Conservation (phyloP, 2,888 invertebrate genomes). For the Yponomeuta cagnagella region DNA sequence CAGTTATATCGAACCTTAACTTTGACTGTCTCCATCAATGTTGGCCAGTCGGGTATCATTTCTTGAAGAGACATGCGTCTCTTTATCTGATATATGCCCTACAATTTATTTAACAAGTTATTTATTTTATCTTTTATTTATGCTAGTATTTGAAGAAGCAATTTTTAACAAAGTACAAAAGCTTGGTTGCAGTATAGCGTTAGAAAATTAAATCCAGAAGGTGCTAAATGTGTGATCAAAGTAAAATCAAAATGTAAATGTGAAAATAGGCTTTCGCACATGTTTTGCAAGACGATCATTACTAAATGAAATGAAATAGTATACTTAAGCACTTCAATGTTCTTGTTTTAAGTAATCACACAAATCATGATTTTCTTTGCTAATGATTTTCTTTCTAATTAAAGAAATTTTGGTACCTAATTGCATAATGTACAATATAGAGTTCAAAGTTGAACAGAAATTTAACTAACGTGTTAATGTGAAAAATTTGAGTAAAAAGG, state of each 20-base stretch:
- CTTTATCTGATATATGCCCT: slow-evolving; percentile 81
- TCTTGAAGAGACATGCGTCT: slow-evolving; percentile 81
- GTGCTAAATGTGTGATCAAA: not conserved
- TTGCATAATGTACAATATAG: too few relatives aligned
- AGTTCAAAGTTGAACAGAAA: too few relatives aligned
- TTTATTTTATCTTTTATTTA: slow-evolving; percentile 9
- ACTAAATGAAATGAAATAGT: too few relatives aligned
- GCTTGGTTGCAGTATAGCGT: not conserved
- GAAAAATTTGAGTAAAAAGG: not conserved
- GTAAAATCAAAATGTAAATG: not conserved
- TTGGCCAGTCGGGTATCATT: slow-evolving; percentile 88
- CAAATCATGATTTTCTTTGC: too few relatives aligned
- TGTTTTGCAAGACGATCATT: too few relatives aligned
- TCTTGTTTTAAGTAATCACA: too few relatives aligned
- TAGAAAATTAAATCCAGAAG: not conserved
- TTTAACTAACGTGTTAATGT: too few relatives aligned
- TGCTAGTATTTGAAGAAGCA: slow-evolving; percentile 5
- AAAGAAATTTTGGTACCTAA: too few relatives aligned
- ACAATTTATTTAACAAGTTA: slow-evolving; percentile 58
- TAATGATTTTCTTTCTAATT: too few relatives aligned
- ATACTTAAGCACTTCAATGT: too few relatives aligned
- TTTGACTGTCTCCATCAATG: slow-evolving; percentile 79
- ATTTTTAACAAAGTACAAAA: slow-evolving; percentile 1
- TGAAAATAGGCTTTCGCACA: too few relatives aligned
- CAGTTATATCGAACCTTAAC: slow-evolving; percentile 79